phyloP scores from a whole-genome alignment of 2,797 vertebrate genomes.

The Melanotaenia trifasciata region DNA sequence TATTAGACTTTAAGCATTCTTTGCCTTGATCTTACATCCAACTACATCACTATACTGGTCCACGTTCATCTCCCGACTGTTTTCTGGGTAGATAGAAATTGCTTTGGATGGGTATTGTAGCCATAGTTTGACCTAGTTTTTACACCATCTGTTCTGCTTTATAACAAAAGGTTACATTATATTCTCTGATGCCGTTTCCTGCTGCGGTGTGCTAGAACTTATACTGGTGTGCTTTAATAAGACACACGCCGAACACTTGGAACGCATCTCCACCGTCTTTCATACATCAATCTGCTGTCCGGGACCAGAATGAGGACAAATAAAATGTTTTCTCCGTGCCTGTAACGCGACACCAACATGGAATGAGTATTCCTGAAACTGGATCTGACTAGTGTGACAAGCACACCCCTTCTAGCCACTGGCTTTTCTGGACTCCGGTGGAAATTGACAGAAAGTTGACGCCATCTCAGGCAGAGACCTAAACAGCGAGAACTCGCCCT shows the following conservation, averaged over 20 bases:
- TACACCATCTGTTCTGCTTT: slow-evolving; percentile 15
- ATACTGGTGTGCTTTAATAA: background rate
- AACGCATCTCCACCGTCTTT: background rate
- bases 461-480: background rate
- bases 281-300: too few species aligned
- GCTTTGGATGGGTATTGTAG: background rate
- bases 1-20: too few species aligned
- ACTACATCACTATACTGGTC: background rate
- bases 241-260: background rate
- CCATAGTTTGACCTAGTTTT: slow-evolving; percentile 17
- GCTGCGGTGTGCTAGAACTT: background rate
- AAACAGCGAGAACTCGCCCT: too few species aligned
- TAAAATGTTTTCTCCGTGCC: background rate
- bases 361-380: background rate
- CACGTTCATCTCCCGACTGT: background rate
- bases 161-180: slow-evolving; percentile 18
- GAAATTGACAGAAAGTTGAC: background rate
- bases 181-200: slow-evolving; percentile 5
- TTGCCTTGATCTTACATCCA: too few species aligned
- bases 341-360: too few species aligned
- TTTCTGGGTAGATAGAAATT: slow-evolving; percentile 5
- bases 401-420: too few species aligned
- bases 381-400: background rate
- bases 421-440: too few species aligned
- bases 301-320: background rate